A percentile compares a stretch with the other conserved stretches of the same genome.
These are phyloP conservation scores for Caenorhabditis briggsae DNA, from an alignment of 1,140 invertebrate genomes.

Conservation along the genomic window DNA sequence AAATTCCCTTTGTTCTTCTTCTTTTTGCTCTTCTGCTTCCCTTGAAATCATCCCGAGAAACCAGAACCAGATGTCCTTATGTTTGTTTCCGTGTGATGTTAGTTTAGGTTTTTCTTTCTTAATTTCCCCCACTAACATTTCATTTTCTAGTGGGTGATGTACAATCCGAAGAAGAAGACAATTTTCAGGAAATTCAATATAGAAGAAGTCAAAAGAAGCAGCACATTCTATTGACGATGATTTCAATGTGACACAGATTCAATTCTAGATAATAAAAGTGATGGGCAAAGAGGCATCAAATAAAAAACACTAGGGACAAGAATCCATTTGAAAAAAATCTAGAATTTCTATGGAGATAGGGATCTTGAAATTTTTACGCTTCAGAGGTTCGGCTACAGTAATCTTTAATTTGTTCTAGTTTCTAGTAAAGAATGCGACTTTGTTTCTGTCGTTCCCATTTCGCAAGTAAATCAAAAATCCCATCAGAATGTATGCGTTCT, in stretches of 20 bases:
- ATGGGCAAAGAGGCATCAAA: neutral
- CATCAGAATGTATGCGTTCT: constrained; percentile 42
- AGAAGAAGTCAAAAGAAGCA: neutral
- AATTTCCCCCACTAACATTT: neutral
- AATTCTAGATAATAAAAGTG: constrained; percentile 38
- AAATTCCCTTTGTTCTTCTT: constrained; percentile 39
- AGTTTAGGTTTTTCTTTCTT: neutral
- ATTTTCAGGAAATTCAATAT: constrained; percentile 25
- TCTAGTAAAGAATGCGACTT: neutral
- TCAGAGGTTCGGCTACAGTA: neutral
- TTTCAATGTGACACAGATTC: constrained; percentile 38
- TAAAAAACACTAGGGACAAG: neutral
- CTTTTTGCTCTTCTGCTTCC: neutral
- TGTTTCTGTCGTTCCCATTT: neutral
- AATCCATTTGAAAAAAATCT: neutral
- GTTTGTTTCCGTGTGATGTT: constrained; percentile 47
- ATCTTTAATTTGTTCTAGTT: too few species aligned
- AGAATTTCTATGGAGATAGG: too few species aligned
- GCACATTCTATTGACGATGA: constrained; percentile 5
- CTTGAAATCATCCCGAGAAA: constrained; percentile 41
- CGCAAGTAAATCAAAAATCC: constrained; percentile 15
- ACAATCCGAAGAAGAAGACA: neutral
- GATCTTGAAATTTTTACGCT: neutral
- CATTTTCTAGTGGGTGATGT: neutral
- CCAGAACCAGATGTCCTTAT: constrained; percentile 51